These are phyloP conservation scores for Caenorhabditis latens DNA, from an alignment of 1,140 invertebrate species.

Conservation along the genomic window DNA sequence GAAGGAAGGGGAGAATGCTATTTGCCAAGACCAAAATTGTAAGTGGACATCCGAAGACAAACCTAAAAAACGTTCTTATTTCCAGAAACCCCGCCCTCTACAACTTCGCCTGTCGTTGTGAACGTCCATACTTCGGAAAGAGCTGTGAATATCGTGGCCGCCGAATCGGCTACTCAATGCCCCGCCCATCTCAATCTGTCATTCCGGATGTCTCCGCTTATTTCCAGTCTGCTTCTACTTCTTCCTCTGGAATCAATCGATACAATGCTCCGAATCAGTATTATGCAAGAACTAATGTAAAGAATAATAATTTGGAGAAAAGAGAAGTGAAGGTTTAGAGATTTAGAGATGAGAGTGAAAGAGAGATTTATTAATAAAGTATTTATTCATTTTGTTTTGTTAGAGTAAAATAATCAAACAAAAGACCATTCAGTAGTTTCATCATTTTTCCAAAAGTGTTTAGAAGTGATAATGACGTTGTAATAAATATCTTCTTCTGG, in stretches of 20 bases:
- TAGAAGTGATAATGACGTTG: too few species aligned
- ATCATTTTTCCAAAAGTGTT: too few species aligned
- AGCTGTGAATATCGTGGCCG: conserved; percentile 48
- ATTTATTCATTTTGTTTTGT: too few species aligned
- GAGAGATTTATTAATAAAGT: too few species aligned
- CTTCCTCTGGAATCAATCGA: conserved; percentile 4
- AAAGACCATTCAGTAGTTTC: too few species aligned
- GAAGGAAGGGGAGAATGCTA: conserved; percentile 18
- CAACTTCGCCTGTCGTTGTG: conserved; percentile 11
- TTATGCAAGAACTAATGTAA: background rate
- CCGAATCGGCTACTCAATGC: conserved; percentile 3
- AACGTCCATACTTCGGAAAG: conserved; percentile 41
- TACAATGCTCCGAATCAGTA: conserved; percentile 47
- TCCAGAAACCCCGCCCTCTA: conserved; percentile 25
- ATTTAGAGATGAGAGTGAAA: background rate
- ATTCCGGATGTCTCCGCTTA: conserved; percentile 36
- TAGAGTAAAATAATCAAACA: too few species aligned
- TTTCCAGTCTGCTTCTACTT: background rate
- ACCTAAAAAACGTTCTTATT: background rate
- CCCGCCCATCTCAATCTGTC: background rate
- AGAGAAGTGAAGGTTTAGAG: too few species aligned
- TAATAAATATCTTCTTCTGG: too few species aligned
- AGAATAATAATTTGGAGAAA: too few species aligned
- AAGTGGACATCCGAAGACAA: background rate
- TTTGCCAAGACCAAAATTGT: conserved; percentile 28